Percentiles rank a stretch among this genome's conserved stretches.
phyloP scores from a whole-genome alignment of 2,888 invertebrate genomes.

The Uropetala carovei region DNA sequence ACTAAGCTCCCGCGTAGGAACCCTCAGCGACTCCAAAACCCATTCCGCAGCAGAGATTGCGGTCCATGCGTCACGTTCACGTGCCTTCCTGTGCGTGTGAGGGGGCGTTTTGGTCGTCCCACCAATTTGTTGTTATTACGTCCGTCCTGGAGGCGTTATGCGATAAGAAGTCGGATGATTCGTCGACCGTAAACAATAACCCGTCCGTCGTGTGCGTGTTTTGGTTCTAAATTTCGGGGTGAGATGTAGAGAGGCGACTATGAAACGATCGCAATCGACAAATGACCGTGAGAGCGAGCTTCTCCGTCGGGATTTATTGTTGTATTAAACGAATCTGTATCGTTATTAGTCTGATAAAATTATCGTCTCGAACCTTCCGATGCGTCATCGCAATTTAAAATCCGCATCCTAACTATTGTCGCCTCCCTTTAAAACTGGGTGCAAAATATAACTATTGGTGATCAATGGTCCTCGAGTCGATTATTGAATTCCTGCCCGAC shows the following conservation, averaged over 20 bases:
- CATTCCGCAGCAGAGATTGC: constrained; percentile 54
- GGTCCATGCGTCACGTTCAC: background rate
- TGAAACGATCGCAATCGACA: no score
- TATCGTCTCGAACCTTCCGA: no score
- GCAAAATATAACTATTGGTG: background rate
- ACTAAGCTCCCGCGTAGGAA: background rate
- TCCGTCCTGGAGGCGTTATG: background rate
- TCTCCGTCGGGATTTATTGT: no score
- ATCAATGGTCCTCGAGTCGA: background rate
- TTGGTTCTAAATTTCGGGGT: background rate
- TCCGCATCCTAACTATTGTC: no score
- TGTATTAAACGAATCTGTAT: no score
- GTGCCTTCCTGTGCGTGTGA: background rate
- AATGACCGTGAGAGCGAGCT: no score
- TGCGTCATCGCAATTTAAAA: no score
- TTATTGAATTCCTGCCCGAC: constrained; percentile 9
- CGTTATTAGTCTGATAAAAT: no score
- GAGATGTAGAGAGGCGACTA: no score
- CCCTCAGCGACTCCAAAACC: background rate
- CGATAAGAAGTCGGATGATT: background rate
- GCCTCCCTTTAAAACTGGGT: no score
- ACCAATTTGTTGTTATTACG: constrained; percentile 23
- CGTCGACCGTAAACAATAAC: background rate
- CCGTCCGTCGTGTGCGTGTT: background rate
- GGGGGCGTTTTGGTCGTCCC: background rate